Conservation (phyloP, 2,888 invertebrate genomes). For the Luperina testacea region DNA sequence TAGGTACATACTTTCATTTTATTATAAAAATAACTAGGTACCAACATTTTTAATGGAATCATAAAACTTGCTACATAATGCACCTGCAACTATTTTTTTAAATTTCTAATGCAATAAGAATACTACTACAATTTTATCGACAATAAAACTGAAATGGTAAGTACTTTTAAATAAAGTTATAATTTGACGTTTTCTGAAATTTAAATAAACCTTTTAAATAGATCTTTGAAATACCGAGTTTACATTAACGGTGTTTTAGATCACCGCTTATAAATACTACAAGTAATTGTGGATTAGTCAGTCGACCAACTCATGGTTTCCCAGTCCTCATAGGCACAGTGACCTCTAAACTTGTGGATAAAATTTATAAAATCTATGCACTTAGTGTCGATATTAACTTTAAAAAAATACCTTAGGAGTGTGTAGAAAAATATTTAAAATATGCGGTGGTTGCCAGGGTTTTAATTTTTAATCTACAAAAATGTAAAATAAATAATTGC, state of each 20-base stretch:
- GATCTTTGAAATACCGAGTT: neutral
- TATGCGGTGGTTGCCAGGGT: neutral
- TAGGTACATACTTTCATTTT: conserved; percentile 30
- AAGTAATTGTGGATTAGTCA: neutral
- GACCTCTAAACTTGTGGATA: neutral
- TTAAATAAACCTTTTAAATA: neutral
- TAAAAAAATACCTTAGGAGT: neutral
- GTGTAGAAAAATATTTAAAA: neutral
- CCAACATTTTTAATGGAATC: conserved; percentile 12
- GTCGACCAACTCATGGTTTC: neutral
- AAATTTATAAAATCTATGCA: neutral
- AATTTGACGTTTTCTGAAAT: neutral
- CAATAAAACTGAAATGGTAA: conserved; percentile 13
- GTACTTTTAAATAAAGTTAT: neutral
- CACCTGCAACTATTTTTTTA: neutral
- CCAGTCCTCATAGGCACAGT: neutral
- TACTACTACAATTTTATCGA: neutral
- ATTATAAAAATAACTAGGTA: conserved; percentile 10
- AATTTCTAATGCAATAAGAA: conserved; percentile 6
- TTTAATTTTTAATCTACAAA: neutral
- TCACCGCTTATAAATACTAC: neutral
- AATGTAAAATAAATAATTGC: neutral
- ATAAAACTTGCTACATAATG: conserved; percentile 1
- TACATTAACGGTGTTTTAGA: neutral
- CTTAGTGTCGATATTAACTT: neutral